A percentile compares a stretch with the other conserved stretches of the same genome.
Evolutionary conservation across 2,113 vertebrate species (phyloP).

Genomic region (Phylloscopus trochilus): DNA sequence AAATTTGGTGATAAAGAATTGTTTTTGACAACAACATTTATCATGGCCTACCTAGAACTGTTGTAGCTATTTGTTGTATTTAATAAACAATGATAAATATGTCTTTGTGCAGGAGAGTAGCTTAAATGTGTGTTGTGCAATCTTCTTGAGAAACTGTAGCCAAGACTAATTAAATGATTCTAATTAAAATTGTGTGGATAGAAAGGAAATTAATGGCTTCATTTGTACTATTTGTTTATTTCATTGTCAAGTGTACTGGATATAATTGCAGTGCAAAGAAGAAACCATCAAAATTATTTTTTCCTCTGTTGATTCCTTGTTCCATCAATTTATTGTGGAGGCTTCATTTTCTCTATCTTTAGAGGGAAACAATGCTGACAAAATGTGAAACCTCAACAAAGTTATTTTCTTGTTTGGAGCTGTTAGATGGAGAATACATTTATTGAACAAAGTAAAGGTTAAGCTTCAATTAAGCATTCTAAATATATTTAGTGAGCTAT

Average conservation of each 20-base stretch:
- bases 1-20: slow-evolving; percentile 68
- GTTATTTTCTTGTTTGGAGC: slow-evolving; percentile 34
- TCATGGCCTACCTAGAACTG: slow-evolving; percentile 48
- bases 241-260: slow-evolving; percentile 61
- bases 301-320: slow-evolving; percentile 49
- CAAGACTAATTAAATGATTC: slow-evolving; percentile 75
- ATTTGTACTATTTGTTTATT: slow-evolving; percentile 77
- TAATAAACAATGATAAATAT: slow-evolving; percentile 65
- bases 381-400: slow-evolving; percentile 50
- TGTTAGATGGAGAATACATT: slow-evolving; percentile 39
- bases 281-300: slow-evolving; percentile 70
- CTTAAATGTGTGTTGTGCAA: slow-evolving; percentile 42
- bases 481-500: slow-evolving; percentile 65
- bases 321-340: slow-evolving; percentile 48
- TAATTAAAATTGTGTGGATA: slow-evolving; percentile 77
- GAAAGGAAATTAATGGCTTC: slow-evolving; percentile 72
- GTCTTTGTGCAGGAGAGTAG: slow-evolving; percentile 27
- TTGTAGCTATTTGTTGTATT: slow-evolving; percentile 47
- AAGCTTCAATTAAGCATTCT: slow-evolving; percentile 66
- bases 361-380: slow-evolving; percentile 48
- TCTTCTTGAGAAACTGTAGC: slow-evolving; percentile 64
- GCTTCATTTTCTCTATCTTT: slow-evolving; percentile 17
- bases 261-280: slow-evolving; percentile 70
- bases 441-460: slow-evolving; percentile 66
- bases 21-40: slow-evolving; percentile 57